Percentiles rank a stretch among this genome's conserved stretches.
phyloP scores from a whole-genome alignment of 2,797 vertebrate species.

The Silurus aristotelis region DNA sequence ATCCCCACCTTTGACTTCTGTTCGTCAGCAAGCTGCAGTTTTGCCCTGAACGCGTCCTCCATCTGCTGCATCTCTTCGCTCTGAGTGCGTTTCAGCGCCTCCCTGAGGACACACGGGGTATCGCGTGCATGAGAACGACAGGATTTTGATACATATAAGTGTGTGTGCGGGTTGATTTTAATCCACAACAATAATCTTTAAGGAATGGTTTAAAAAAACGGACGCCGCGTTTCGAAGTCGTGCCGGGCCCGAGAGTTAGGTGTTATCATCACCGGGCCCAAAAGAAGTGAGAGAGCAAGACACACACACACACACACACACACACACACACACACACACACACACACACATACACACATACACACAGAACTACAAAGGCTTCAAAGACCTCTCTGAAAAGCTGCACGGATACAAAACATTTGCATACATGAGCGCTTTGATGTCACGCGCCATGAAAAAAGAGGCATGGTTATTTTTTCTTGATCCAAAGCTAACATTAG shows the following conservation, averaged over 20 bases:
- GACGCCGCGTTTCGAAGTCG: not conserved
- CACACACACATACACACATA: slow-evolving; percentile 11
- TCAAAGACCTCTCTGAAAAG: slow-evolving; percentile 40
- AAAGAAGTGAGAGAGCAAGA: not conserved
- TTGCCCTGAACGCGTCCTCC: slow-evolving; percentile 73
- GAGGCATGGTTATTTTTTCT: slow-evolving; percentile 21
- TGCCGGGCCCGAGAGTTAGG: not conserved
- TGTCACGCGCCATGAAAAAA: slow-evolving; percentile 28
- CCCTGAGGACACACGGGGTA: slow-evolving; percentile 67
- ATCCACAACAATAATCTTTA: not conserved
- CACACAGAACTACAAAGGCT: slow-evolving; percentile 24
- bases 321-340: slow-evolving; percentile 4
- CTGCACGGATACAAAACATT: slow-evolving; percentile 40
- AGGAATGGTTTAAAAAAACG: not conserved
- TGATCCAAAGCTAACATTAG: slow-evolving; percentile 28
- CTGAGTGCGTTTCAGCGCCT: slow-evolving; percentile 74
- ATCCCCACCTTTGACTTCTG: slow-evolving; percentile 59
- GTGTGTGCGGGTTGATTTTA: not conserved
- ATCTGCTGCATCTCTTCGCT: slow-evolving; percentile 74
- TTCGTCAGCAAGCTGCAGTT: slow-evolving; percentile 57
- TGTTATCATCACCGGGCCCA: not conserved
- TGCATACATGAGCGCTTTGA: slow-evolving; percentile 45
- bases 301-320: slow-evolving; percentile 15
- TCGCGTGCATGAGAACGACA: not conserved
- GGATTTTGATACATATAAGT: no score